Conservation (phyloP, 92 coral and sea anemone genomes). For the Epizoanthus stellaris region DNA sequence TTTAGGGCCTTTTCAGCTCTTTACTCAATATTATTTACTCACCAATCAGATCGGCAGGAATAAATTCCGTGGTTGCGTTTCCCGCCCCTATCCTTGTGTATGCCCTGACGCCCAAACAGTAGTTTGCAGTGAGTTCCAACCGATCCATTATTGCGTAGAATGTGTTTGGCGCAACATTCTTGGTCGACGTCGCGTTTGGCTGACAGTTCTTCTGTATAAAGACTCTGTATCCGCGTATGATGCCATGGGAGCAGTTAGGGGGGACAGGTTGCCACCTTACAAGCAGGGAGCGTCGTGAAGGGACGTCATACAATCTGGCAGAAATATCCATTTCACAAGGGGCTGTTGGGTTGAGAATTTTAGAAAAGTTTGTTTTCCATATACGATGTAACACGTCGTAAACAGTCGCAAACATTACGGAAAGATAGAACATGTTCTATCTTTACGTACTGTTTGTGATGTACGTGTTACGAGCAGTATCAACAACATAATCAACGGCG, state of each 20-base stretch:
- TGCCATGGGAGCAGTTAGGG: conserved; percentile 2
- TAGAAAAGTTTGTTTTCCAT: too few species aligned
- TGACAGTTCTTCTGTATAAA: conserved; percentile 9
- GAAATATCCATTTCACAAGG: conserved; percentile 1
- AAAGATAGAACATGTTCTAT: too few species aligned
- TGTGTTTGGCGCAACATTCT: not conserved
- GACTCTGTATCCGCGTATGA: not conserved
- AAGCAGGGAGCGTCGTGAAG: not conserved
- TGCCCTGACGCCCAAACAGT: conserved; percentile 22
- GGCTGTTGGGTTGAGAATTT: not conserved
- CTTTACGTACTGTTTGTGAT: too few species aligned
- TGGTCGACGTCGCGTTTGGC: not conserved
- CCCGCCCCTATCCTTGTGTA: not conserved
- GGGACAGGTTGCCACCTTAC: conserved; percentile 11
- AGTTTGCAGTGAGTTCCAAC: conserved; percentile 7
- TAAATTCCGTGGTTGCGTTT: conserved; percentile 16
- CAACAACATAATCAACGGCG: too few species aligned
- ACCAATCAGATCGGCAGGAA: conserved; percentile 17
- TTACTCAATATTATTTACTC: not conserved
- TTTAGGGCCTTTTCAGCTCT: too few species aligned
- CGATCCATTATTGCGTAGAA: not conserved
- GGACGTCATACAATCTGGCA: not conserved
- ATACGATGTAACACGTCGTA: too few species aligned
- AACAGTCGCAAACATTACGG: too few species aligned
- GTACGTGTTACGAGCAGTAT: too few species aligned